Evolutionary conservation across 2,113 vertebrate genomes (phyloP).

Genomic region (Andinoacara biseriatus): DNA sequence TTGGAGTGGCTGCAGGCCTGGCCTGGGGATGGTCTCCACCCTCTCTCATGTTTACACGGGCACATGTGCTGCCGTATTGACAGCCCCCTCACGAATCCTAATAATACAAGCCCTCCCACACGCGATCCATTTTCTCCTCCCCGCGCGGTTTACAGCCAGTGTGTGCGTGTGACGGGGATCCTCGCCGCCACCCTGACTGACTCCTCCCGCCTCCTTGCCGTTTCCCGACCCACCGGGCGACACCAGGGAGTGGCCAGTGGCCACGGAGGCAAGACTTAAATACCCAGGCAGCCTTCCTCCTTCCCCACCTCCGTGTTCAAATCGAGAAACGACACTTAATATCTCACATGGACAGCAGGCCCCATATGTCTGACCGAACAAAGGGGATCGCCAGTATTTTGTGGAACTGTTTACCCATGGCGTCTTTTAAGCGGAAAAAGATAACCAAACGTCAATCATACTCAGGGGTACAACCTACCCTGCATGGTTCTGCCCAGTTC

Average conservation of each 20-base stretch:
- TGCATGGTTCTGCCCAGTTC: conserved; percentile 53
- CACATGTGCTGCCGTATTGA: conserved; percentile 71
- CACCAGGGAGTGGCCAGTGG: conserved; percentile 75
- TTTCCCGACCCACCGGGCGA: conserved; percentile 63
- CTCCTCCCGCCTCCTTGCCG: conserved; percentile 63
- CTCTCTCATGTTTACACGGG: conserved; percentile 72
- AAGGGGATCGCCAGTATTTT: background rate
- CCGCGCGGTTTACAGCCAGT: conserved; percentile 50
- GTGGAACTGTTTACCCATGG: conserved; percentile 28
- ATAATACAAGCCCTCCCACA: conserved; percentile 68
- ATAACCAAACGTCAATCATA: conserved; percentile 70
- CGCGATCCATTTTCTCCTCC: conserved; percentile 60
- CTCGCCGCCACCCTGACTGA: conserved; percentile 40
- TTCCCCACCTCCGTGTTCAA: conserved; percentile 21
- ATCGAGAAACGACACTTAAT: background rate
- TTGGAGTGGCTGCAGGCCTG: background rate
- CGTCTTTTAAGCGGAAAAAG: conserved; percentile 70
- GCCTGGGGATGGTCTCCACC: conserved; percentile 63
- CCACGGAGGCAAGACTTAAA: conserved; percentile 76
- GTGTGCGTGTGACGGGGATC: conserved; percentile 31
- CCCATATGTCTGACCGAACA: background rate
- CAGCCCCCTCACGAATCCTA: conserved; percentile 60
- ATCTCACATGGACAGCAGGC: background rate
- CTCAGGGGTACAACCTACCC: conserved; percentile 60
- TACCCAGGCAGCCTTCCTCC: conserved; percentile 43